phyloP scores from a whole-genome alignment of 1,140 invertebrate species.

The Sminthurinus signatus region DNA sequence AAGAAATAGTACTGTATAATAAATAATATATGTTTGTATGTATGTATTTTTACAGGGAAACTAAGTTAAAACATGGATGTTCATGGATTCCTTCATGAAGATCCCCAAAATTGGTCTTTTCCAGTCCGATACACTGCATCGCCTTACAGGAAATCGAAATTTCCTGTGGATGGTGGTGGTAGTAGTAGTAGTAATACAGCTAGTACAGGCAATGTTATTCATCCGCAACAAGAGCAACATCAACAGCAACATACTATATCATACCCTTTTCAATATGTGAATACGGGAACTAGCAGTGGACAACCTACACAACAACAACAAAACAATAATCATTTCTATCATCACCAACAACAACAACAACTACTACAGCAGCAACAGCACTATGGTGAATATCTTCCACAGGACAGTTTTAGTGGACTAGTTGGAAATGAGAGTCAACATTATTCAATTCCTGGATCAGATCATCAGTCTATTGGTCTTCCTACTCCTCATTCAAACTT shows the following conservation, averaged over 20 bases:
- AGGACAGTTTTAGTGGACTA: not conserved
- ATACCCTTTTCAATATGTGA: constrained; percentile 4
- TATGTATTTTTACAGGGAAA: too few species aligned
- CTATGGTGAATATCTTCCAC: not conserved
- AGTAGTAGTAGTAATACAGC: too few species aligned
- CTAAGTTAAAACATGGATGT: too few species aligned
- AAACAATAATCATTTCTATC: not conserved
- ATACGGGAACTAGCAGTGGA: not conserved
- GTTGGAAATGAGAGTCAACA: not conserved
- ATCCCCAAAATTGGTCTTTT: constrained; percentile 39
- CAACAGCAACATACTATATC: not conserved
- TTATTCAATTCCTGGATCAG: constrained; percentile 18
- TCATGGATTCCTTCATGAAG: constrained; percentile 28
- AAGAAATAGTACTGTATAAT: too few species aligned
- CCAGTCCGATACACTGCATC: constrained; percentile 40
- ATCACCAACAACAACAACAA: not conserved
- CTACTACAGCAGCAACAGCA: not conserved
- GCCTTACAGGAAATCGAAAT: constrained; percentile 38
- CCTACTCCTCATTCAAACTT: constrained; percentile 3
- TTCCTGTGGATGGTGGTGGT: constrained; percentile 21
- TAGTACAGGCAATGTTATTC: too few species aligned
- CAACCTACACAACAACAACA: not conserved
- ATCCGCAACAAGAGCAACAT: not conserved
- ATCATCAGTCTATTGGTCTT: constrained; percentile 33
- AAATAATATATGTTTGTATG: too few species aligned